These are phyloP conservation scores for Stegodyphus dumicola DNA, from an alignment of 1,140 invertebrate species.

Conservation along the genomic window DNA sequence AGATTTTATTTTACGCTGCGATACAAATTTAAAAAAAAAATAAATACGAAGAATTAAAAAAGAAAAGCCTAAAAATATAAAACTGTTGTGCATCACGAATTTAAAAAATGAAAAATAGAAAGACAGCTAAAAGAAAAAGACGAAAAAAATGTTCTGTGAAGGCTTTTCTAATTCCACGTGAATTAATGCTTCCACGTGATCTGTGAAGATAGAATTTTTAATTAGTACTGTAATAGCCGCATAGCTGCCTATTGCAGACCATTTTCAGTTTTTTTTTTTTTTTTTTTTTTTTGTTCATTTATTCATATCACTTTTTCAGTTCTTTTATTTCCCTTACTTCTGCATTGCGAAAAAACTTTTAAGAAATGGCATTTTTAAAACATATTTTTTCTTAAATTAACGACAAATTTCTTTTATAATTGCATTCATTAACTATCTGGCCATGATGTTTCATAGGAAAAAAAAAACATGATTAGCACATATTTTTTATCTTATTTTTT, in stretches of 20 bases:
- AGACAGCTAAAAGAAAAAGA: no score
- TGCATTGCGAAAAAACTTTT: not conserved
- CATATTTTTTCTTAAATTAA: constrained; percentile 15
- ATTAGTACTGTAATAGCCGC: constrained; percentile 12
- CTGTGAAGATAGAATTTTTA: constrained; percentile 16
- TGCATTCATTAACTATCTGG: constrained; percentile 29
- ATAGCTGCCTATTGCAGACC: not conserved
- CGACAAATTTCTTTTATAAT: constrained; percentile 27
- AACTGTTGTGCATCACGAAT: no score
- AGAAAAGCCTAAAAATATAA: no score
- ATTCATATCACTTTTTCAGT: not conserved
- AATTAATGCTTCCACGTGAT: not conserved
- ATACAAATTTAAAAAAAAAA: no score
- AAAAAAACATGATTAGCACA: not conserved
- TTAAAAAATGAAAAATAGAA: no score
- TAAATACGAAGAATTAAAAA: no score
- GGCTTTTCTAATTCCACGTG: constrained; percentile 5
- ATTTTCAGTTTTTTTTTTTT: no score
- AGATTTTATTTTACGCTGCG: not conserved
- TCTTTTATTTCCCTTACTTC: constrained; percentile 11
- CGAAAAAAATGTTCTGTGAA: not conserved
- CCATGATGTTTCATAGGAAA: constrained; percentile 10
- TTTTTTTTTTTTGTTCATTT: no score
- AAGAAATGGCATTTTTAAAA: constrained; percentile 4
- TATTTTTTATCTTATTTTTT: constrained; percentile 3